Evolutionary conservation across 2,113 vertebrate genomes (phyloP), one percentile per base, ranked within the genome.

Genomic region (Salminus brasiliensis): DNA sequence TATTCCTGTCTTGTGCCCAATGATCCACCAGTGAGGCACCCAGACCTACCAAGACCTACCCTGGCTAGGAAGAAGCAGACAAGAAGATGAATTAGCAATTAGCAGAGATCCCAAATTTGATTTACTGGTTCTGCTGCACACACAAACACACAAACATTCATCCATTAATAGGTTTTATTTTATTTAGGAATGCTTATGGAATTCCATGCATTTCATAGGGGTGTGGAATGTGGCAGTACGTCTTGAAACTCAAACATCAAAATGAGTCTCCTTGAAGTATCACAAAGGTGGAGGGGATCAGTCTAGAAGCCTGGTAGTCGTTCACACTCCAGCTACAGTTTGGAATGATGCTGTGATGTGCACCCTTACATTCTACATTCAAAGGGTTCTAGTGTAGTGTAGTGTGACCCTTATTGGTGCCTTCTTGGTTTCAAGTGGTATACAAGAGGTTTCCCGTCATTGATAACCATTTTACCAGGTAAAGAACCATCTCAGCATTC

Each of bases 211-310:
- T 88, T 88, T 82, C 76, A 13, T 83, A 71, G 55, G 84, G 78
- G 88, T 91, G 92, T 87, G 86, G 87, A 93, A 93, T 92, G 85
- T 92, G 49, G 79, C 85, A 83, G 74, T 69, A 79, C 81, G 70
- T 72, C 72, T 73, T 85, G 80, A 91, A 90, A 91, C 89, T 91
- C 90, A 82, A 80, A 68, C 79, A 84, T 86, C 80, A 69, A 88
- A 87, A 78, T 52, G 69, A 43, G n/a, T 71, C 71, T 84, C 60
- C 55, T 78, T 85, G 84, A 76, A 88, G 83, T n/a, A n/a, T n/a
- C n/a, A n/a, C 78, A 29, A 11, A 45, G 81, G 74, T 84, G 78
- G 68, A 63, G 29, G 59, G 27, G 36, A 41, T 49, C 0, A 23
- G 68, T 41, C 36, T 62, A 71, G 75, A 74, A 85, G 86, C 75